Conservation (phyloP, 2,797 vertebrate genomes). For the Sebastes taczanowskii region DNA sequence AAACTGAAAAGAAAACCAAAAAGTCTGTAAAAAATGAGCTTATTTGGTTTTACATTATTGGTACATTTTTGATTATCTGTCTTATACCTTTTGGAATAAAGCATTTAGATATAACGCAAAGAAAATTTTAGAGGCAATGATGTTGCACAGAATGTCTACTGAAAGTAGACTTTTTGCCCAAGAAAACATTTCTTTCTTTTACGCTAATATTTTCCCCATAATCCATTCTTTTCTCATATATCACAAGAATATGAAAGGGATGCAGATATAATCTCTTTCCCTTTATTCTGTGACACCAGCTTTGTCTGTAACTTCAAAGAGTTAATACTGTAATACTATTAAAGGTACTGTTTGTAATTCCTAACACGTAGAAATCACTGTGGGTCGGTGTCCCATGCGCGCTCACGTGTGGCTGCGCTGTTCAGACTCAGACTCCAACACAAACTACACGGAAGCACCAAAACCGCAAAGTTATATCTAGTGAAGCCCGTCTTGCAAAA, state of each 20-base stretch:
- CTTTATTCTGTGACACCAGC: constrained; percentile 12
- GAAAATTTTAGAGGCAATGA: not conserved
- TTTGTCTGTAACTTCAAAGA: constrained; percentile 8
- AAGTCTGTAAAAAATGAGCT: not conserved
- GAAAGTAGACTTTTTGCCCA: not conserved
- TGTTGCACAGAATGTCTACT: not conserved
- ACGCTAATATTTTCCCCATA: not conserved
- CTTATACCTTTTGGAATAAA: not conserved
- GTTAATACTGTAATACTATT: not conserved
- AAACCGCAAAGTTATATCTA: no score
- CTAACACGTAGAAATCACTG: no score
- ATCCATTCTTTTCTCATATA: not conserved
- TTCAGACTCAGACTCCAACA: no score
- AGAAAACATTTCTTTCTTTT: not conserved
- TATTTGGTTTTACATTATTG: no score
- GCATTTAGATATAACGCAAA: not conserved
- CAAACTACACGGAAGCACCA: no score
- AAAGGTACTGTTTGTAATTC: no score
- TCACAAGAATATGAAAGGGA: constrained; percentile 13
- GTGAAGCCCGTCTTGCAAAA: no score
- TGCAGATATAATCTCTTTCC: not conserved
- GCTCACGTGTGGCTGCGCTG: no score
- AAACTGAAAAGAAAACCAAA: not conserved
- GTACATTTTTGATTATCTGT: not conserved
- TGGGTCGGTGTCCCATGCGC: no score